phyloP scores from a whole-genome alignment of 2,797 vertebrate genomes.

The Myiotriccus ornatus region DNA sequence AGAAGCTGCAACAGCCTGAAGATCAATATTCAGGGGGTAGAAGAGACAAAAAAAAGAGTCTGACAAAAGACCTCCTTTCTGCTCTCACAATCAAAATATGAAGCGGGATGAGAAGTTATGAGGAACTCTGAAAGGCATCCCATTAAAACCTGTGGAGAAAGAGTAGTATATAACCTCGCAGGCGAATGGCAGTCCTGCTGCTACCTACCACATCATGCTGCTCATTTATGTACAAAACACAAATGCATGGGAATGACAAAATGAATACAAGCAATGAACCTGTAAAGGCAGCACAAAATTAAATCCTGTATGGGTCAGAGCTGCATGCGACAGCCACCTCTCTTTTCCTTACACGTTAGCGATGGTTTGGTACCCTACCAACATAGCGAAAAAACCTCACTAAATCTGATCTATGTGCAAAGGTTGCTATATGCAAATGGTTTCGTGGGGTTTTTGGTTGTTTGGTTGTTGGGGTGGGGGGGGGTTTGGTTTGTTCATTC shows the following conservation, averaged over 20 bases:
- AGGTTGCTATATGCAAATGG: not conserved
- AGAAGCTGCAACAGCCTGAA: not conserved
- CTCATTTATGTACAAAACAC: not conserved
- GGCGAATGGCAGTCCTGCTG: not conserved
- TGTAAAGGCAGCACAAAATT: not conserved
- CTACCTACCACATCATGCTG: not conserved
- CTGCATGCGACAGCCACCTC: not conserved
- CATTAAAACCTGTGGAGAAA: not conserved
- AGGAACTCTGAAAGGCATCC: not conserved
- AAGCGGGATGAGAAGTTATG: not conserved
- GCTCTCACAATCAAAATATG: not conserved
- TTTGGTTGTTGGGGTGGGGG: not conserved
- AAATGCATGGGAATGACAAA: not conserved
- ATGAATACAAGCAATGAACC: not conserved
- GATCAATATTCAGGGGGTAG: not conserved
- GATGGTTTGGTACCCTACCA: not conserved
- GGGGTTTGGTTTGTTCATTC: too few species aligned
- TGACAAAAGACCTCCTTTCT: not conserved
- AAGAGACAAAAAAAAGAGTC: not conserved
- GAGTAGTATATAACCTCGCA: not conserved
- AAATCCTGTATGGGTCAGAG: not conserved
- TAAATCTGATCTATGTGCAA: not conserved
- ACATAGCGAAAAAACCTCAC: not conserved
- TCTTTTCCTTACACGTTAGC: not conserved
- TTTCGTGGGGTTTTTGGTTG: not conserved